These are phyloP conservation scores for Amphiura filiformis DNA, from an alignment of 35 echinoderm and acorn worm species.

Conservation along the genomic window DNA sequence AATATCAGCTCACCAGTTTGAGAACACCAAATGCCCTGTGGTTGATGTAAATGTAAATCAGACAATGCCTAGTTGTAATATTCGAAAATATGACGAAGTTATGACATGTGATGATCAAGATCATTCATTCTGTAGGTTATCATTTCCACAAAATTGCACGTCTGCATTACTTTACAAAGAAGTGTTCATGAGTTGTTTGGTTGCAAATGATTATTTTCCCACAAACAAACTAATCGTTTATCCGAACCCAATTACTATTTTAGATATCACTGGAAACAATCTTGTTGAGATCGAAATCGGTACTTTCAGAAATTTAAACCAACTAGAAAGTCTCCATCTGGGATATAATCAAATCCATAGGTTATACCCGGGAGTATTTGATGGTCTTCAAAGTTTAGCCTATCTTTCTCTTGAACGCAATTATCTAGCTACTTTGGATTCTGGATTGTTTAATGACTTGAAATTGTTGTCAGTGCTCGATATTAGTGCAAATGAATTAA, in stretches of 20 bases:
- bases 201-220: not conserved
- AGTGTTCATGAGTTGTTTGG: not conserved
- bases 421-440: not conserved
- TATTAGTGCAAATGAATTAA: not conserved
- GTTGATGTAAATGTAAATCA: not conserved
- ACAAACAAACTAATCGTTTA: not conserved
- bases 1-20: not conserved
- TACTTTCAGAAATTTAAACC: not conserved
- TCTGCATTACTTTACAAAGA: not conserved
- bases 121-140: not conserved
- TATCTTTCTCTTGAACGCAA: too few species aligned
- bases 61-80: not conserved
- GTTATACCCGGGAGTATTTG: not conserved
- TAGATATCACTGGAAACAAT: not conserved
- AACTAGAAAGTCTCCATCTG: not conserved
- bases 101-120: not conserved
- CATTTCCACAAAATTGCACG: not conserved
- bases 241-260: not conserved
- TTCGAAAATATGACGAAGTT: not conserved
- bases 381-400: too few species aligned
- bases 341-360: not conserved
- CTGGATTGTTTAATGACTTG: not conserved
- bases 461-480: not conserved
- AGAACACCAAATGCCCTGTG: not conserved
- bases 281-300: not conserved